Percentiles rank a stretch among this genome's conserved stretches.
These are phyloP conservation scores for Poecilia velifera DNA, from an alignment of 2,797 vertebrate species.

Conservation along the genomic window DNA sequence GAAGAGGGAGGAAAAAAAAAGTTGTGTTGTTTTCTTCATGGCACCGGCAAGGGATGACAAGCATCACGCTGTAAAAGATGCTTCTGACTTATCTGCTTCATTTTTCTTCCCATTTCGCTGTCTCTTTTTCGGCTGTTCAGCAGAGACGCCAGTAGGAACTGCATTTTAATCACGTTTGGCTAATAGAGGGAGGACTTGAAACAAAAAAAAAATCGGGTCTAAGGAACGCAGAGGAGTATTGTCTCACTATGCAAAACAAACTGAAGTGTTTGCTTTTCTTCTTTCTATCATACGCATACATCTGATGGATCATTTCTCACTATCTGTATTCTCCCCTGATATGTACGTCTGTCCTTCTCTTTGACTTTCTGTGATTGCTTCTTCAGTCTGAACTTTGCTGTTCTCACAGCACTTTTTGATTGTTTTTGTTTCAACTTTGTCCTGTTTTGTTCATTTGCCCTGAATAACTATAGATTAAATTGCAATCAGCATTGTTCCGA, in stretches of 20 bases:
- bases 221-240: conserved; percentile 70
- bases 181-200: conserved; percentile 76
- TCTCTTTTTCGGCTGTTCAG: conserved; percentile 55
- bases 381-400: conserved; percentile 8
- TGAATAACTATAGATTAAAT: conserved; percentile 4
- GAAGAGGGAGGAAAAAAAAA: conserved; percentile 73
- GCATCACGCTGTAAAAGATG: conserved; percentile 75
- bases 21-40: conserved; percentile 76
- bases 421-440: conserved; percentile 18
- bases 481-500: conserved; percentile 14
- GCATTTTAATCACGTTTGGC: conserved; percentile 85
- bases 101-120: conserved; percentile 65
- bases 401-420: conserved; percentile 36
- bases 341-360: conserved; percentile 54
- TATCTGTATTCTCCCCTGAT: conserved; percentile 63
- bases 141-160: conserved; percentile 74
- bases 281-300: conserved; percentile 60
- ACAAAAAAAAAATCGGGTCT: conserved; percentile 70
- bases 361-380: conserved; percentile 45
- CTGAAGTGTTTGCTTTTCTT: conserved; percentile 69
- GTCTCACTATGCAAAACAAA: conserved; percentile 74
- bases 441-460: conserved; percentile 37
- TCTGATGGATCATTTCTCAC: conserved; percentile 66
- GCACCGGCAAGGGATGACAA: conserved; percentile 80
- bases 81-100: conserved; percentile 78